Conservation (phyloP, 2,113 vertebrate species). For the Archocentrus centrarchus region DNA sequence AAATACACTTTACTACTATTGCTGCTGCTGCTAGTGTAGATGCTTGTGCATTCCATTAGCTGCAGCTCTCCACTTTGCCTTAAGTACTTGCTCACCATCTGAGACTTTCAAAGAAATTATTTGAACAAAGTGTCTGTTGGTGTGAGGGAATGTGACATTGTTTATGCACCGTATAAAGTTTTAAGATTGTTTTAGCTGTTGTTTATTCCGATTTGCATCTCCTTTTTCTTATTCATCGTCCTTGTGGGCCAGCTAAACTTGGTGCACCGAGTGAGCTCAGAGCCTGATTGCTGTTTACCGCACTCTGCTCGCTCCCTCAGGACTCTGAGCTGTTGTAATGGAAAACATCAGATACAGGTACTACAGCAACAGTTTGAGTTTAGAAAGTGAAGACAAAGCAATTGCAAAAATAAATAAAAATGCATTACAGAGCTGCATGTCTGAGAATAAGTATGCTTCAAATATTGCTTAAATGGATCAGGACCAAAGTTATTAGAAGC, state of each 20-base stretch:
- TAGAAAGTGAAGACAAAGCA: not conserved
- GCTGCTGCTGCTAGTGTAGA: constrained; percentile 13
- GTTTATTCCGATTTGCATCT: constrained; percentile 64
- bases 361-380: constrained; percentile 38
- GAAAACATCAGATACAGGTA: constrained; percentile 72
- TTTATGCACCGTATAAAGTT: constrained; percentile 57
- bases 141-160: constrained; percentile 14
- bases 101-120: not conserved
- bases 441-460: constrained; percentile 14
- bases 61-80: constrained; percentile 3
- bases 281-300: constrained; percentile 76
- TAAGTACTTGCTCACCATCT: not conserved
- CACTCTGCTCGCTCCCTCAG: constrained; percentile 62
- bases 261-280: constrained; percentile 41
- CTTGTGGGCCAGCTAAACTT: constrained; percentile 67
- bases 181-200: constrained; percentile 51
- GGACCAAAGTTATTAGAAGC: constrained; percentile 13
- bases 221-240: constrained; percentile 42
- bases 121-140: not conserved
- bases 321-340: constrained; percentile 58
- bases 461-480: constrained; percentile 13
- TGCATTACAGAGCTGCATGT: not conserved
- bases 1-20: constrained; percentile 45
- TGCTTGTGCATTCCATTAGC: not conserved
- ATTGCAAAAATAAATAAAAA: not conserved